Evolutionary conservation across 2,888 invertebrate species (phyloP).

Genomic region (Junonia oenone): DNA sequence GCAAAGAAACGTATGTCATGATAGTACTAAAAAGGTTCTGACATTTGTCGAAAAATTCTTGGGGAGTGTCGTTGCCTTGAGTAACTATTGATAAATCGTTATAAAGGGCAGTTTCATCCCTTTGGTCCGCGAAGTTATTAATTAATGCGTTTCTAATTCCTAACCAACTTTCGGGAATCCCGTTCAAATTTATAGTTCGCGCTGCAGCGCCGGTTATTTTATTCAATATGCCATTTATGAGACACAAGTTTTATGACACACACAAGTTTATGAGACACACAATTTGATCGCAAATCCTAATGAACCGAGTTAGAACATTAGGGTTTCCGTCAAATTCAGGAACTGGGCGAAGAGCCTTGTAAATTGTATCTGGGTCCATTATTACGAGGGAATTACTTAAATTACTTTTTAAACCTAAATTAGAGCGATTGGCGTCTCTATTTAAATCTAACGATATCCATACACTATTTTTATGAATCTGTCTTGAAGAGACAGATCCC

Average conservation of each 20-base stretch:
- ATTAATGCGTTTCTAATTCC: constrained; percentile 29
- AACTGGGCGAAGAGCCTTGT: constrained; percentile 21
- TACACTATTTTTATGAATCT: background rate
- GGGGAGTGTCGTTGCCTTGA: background rate
- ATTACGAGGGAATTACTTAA: background rate
- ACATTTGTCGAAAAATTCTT: background rate
- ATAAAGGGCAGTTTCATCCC: constrained; percentile 31
- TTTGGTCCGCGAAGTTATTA: constrained; percentile 30
- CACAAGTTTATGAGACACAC: constrained; percentile 9
- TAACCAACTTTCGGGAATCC: constrained; percentile 30
- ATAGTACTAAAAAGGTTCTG: constrained; percentile 12
- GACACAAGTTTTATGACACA: background rate
- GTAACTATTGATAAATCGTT: constrained; percentile 21
- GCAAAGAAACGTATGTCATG: constrained; percentile 11
- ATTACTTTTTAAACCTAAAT: constrained; percentile 1
- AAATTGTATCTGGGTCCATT: constrained; percentile 9
- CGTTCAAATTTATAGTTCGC: constrained; percentile 31
- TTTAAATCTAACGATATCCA: constrained; percentile 4
- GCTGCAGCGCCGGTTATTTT: constrained; percentile 31
- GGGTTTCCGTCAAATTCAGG: constrained; percentile 78
- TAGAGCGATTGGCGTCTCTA: background rate
- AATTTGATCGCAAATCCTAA: constrained; percentile 30
- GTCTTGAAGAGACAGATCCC: constrained; percentile 9
- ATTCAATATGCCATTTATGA: constrained; percentile 21
- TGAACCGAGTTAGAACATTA: constrained; percentile 29